A percentile compares a stretch with the other conserved stretches of the same genome.
These are phyloP conservation scores for Spea multiplicata DNA, from an alignment of 2,113 vertebrate species.

Conservation along the genomic window DNA sequence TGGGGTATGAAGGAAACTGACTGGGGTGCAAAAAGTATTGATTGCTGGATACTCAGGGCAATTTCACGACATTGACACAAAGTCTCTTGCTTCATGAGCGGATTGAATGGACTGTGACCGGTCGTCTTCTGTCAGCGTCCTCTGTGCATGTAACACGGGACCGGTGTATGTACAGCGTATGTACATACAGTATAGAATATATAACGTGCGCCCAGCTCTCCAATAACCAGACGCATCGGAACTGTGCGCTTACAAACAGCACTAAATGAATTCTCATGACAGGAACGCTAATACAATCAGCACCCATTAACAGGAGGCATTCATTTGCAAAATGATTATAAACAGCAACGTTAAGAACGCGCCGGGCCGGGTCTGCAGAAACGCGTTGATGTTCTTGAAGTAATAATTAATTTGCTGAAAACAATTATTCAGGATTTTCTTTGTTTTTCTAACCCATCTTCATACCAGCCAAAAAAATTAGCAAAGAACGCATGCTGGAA, in stretches of 20 bases:
- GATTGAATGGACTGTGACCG: too few relatives aligned
- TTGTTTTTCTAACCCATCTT: neutral
- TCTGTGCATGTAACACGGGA: too few relatives aligned
- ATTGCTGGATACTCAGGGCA: too few relatives aligned
- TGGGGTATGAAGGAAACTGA: too few relatives aligned
- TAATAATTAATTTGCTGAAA: slow-evolving; percentile 30
- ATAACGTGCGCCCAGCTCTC: too few relatives aligned
- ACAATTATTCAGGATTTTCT: slow-evolving; percentile 31
- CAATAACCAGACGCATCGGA: too few relatives aligned
- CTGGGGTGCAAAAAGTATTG: too few relatives aligned
- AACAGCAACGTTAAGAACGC: slow-evolving; percentile 33
- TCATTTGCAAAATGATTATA: slow-evolving; percentile 27
- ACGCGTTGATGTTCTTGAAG: neutral
- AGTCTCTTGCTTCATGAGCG: too few relatives aligned
- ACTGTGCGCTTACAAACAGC: neutral
- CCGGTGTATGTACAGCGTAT: too few relatives aligned
- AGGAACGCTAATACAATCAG: neutral
- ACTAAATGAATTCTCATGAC: slow-evolving; percentile 11
- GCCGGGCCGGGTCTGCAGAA: neutral
- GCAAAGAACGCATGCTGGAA: neutral
- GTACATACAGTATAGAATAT: too few relatives aligned
- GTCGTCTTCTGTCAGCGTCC: too few relatives aligned
- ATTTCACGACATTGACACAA: too few relatives aligned
- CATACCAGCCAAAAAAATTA: neutral
- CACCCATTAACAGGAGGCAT: slow-evolving; percentile 20